A percentile compares a stretch with the other conserved stretches of the same genome.
phyloP scores from a whole-genome alignment of 2,797 vertebrate genomes.

The Anableps anableps region DNA sequence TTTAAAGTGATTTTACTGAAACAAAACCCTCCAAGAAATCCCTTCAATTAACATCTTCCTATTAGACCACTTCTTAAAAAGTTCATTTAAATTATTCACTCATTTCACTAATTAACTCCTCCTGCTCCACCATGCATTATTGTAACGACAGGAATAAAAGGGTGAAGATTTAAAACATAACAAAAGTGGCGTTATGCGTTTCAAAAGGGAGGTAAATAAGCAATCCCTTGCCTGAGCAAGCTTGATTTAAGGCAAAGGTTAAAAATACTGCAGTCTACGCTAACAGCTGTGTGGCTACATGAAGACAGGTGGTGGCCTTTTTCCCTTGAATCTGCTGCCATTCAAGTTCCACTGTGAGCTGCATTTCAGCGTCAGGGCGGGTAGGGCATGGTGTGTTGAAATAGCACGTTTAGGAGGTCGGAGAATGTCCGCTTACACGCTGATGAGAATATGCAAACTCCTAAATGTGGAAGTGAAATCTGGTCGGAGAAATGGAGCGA shows the following conservation, averaged over 20 bases:
- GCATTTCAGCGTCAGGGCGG: slow-evolving; percentile 20
- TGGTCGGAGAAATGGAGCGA: slow-evolving; percentile 1
- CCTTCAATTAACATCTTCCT: slow-evolving; percentile 4
- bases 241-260: slow-evolving; percentile 80
- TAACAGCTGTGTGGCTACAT: slow-evolving; percentile 46
- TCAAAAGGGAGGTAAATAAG: slow-evolving; percentile 58
- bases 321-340: slow-evolving; percentile 1
- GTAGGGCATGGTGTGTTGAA: background rate
- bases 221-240: slow-evolving; percentile 73
- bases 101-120: slow-evolving; percentile 19
- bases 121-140: slow-evolving; percentile 16
- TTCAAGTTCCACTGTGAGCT: slow-evolving; percentile 16
- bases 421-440: slow-evolving; percentile 2
- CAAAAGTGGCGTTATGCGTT: slow-evolving; percentile 24
- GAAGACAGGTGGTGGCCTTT: slow-evolving; percentile 47
- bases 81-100: slow-evolving; percentile 7
- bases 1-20: background rate
- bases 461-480: slow-evolving; percentile 30
- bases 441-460: slow-evolving; percentile 1
- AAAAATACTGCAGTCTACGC: slow-evolving; percentile 50
- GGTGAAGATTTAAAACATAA: slow-evolving; percentile 6
- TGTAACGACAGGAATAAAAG: slow-evolving; percentile 10
- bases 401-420: slow-evolving; percentile 19
- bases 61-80: background rate
- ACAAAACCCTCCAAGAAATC: background rate